These are phyloP conservation scores for Helobdella robusta DNA, from an alignment of 2,888 invertebrate species.

Conservation along the genomic window DNA sequence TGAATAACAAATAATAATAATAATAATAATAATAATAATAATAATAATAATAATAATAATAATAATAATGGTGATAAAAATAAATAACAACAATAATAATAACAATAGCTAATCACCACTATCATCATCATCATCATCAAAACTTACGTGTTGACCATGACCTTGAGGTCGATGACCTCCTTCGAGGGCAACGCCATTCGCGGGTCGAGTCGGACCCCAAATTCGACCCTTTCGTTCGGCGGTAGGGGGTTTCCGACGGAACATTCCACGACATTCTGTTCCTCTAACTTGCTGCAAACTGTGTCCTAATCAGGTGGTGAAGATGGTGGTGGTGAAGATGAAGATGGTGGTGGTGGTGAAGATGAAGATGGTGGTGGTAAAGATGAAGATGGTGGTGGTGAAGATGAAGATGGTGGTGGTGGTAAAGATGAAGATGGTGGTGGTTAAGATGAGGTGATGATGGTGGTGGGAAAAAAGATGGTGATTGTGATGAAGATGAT, in stretches of 20 bases:
- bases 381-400: too few species aligned
- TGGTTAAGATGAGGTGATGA: too few species aligned
- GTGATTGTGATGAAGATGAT: too few species aligned
- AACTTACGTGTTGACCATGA: slow-evolving; percentile 76
- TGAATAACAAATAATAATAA: not conserved
- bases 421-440: too few species aligned
- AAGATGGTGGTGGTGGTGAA: too few species aligned
- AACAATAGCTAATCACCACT: too few species aligned
- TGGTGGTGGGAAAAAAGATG: too few species aligned
- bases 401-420: too few species aligned
- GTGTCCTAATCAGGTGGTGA: not conserved
- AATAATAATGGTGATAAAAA: too few species aligned
- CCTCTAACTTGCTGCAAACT: not conserved
- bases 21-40: not conserved
- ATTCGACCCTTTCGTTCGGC: slow-evolving; percentile 9
- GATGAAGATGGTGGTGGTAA: too few species aligned
- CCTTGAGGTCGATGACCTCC: slow-evolving; percentile 54
- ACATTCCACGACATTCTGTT: slow-evolving; percentile 20
- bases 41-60: slow-evolving; percentile 1
- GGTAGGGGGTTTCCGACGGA: slow-evolving; percentile 31
- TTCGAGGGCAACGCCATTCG: slow-evolving; percentile 17
- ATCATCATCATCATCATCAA: not conserved
- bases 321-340: too few species aligned
- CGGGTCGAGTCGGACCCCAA: slow-evolving; percentile 31
- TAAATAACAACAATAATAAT: too few species aligned